Evolutionary conservation across 92 coral and sea anemone genomes (phyloP).

Genomic region (Epizoanthus ramosus): DNA sequence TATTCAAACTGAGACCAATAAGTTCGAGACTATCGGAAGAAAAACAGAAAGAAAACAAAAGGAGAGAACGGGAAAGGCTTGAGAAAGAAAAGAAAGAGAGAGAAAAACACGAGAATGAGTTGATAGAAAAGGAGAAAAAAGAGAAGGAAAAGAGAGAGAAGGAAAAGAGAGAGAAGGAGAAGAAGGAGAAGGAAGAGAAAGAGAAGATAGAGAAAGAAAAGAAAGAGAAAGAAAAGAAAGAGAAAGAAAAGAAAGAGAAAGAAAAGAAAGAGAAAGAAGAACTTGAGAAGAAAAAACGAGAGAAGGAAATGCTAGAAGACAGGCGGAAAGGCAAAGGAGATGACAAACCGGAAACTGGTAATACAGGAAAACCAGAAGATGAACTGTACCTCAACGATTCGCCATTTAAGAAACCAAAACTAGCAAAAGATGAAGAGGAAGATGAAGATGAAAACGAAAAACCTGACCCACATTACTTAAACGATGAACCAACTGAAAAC

Average conservation of each 20-base stretch:
- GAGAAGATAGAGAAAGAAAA: not conserved
- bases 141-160: not conserved
- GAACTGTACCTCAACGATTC: slow-evolving; percentile 38
- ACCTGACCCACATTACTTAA: slow-evolving; percentile 56
- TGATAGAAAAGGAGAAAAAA: slow-evolving; percentile 17
- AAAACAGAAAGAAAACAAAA: slow-evolving; percentile 44
- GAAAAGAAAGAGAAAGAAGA: slow-evolving; percentile 31
- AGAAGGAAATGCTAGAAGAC: slow-evolving; percentile 21
- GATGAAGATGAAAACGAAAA: slow-evolving; percentile 63
- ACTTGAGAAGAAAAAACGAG: slow-evolving; percentile 26
- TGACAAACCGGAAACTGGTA: slow-evolving; percentile 36
- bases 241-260: slow-evolving; percentile 25
- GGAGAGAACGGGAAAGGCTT: slow-evolving; percentile 35
- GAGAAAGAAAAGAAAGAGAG: slow-evolving; percentile 47
- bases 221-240: slow-evolving; percentile 16
- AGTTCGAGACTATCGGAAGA: slow-evolving; percentile 34
- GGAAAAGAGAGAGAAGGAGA: slow-evolving; percentile 5
- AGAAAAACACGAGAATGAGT: slow-evolving; percentile 45
- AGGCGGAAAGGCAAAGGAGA: slow-evolving; percentile 24
- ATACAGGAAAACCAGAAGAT: slow-evolving; percentile 22
- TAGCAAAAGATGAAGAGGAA: slow-evolving; percentile 30
- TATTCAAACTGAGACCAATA: slow-evolving; percentile 32
- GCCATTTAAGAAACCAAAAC: slow-evolving; percentile 22
- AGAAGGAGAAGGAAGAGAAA: slow-evolving; percentile 10
- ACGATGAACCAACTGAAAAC: slow-evolving; percentile 47